A percentile compares a stretch with the other conserved stretches of the same genome.
phyloP scores from a whole-genome alignment of 2,888 invertebrate species.

The Rhorus exstirpatorius region DNA sequence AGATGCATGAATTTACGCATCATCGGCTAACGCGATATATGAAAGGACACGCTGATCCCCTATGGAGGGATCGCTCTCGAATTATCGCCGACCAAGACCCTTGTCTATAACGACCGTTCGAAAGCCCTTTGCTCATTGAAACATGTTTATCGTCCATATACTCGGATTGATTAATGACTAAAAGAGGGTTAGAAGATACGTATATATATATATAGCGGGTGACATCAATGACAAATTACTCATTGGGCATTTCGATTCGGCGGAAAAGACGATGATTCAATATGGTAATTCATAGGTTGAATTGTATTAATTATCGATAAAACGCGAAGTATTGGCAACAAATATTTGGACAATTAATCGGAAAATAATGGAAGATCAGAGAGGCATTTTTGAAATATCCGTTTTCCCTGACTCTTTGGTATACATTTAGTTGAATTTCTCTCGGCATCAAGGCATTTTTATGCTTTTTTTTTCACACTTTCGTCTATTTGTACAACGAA shows the following conservation, averaged over 20 bases:
- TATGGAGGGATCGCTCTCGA: conserved; percentile 29
- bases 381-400: too few relatives aligned
- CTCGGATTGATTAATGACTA: conserved; percentile 34
- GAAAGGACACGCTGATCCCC: conserved; percentile 31
- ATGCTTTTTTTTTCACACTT: conserved; percentile 31
- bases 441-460: not conserved
- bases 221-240: conserved; percentile 45
- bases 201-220: not conserved
- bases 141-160: conserved; percentile 37
- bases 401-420: not conserved
- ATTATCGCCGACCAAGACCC: conserved; percentile 50
- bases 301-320: not conserved
- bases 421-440: not conserved
- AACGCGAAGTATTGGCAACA: not conserved
- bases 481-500: conserved; percentile 29
- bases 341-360: not conserved
- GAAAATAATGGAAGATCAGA: not conserved
- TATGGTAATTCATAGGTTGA: not conserved
- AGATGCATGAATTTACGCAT: conserved; percentile 11
- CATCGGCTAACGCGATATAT: too few relatives aligned
- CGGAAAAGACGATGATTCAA: conserved; percentile 30
- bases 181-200: not conserved
- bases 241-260: conserved; percentile 23
- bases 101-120: conserved; percentile 27
- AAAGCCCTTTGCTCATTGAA: conserved; percentile 41